Base-by-base conservation (phyloP, 2,113 vertebrate genomes). In the Lucifuga dentata region DNA sequence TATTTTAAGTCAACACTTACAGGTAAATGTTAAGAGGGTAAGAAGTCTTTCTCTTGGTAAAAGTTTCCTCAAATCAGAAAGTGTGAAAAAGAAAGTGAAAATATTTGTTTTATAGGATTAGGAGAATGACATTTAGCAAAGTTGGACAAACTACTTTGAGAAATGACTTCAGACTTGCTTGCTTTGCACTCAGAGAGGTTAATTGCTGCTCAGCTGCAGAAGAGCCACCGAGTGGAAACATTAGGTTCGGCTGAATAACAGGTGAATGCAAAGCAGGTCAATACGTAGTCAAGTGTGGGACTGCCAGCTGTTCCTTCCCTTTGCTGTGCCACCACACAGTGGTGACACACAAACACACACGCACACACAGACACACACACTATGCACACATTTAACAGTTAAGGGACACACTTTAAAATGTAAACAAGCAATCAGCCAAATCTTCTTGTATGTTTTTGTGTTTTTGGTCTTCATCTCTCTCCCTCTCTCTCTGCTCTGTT, bases 201-300 rank as follows among this genome's bases (percentile, higher is more conserved):
- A 83, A 88, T 83, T 83, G 79, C 68, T 66, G 73, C 80, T 81
- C 70, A 82, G 84, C 71, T 59, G 80, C 73, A 67, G 60, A 39
- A 52, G 77, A 72, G 70, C 70, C 72, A 63, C 8, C 13, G 3
- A 89, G 83, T 86, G 76, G 81, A 91, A 88, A 82, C 80, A 86
- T 88, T 87, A 85, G 75, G 77, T 85, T 83, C 38, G 68, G 62
- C 72, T 90, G 86, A 86, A 84, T 88, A 87, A 87, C 86, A 86
- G 88, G 87, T 91, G 84, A 89, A 89, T 85, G 84, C 87, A 90
- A 89, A 91, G 76, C 86, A 91, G 84, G 88, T 89, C 86, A 89
- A 74, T 81, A 72, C 8, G 71, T 87, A 85, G 77, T 87, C 75
- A 79, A 89, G 87, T 89, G 81, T 78, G 73, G 81, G 75, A 70